These are phyloP conservation scores for Epirrhoe tristata DNA, from an alignment of 2,888 invertebrate genomes.

Conservation along the genomic window DNA sequence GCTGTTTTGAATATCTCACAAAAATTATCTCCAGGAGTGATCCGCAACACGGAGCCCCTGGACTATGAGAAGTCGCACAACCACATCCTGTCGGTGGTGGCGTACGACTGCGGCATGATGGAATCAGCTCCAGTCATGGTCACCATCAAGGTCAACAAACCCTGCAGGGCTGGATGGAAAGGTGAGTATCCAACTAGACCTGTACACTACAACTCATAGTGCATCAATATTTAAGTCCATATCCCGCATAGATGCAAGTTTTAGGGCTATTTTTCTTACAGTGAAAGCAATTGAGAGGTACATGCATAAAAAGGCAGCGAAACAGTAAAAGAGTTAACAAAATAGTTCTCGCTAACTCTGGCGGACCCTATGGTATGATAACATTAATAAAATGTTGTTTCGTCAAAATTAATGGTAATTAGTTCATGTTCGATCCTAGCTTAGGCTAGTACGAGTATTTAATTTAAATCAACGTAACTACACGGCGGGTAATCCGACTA, in stretches of 20 bases:
- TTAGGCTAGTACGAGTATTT: neutral
- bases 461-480: neutral
- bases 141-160: slow-evolving; percentile 95
- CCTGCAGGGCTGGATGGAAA: slow-evolving; percentile 92
- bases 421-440: neutral
- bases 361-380: no score
- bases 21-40: slow-evolving; percentile 84
- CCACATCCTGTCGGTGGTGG: slow-evolving; percentile 98
- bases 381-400: neutral
- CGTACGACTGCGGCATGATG: slow-evolving; percentile 98
- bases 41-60: slow-evolving; percentile 96
- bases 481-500: neutral
- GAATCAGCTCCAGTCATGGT: slow-evolving; percentile 97
- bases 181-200: slow-evolving; percentile 71
- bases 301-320: no score
- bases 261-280: no score
- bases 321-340: no score
- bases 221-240: no score
- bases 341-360: no score
- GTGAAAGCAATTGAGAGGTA: no score
- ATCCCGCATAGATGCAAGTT: no score
- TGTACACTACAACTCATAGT: no score
- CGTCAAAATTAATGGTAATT: neutral
- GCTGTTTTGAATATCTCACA: neutral
- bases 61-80: slow-evolving; percentile 97